Evolutionary conservation across 2,888 invertebrate genomes (phyloP).

Genomic region (Penaeus monodon): DNA sequence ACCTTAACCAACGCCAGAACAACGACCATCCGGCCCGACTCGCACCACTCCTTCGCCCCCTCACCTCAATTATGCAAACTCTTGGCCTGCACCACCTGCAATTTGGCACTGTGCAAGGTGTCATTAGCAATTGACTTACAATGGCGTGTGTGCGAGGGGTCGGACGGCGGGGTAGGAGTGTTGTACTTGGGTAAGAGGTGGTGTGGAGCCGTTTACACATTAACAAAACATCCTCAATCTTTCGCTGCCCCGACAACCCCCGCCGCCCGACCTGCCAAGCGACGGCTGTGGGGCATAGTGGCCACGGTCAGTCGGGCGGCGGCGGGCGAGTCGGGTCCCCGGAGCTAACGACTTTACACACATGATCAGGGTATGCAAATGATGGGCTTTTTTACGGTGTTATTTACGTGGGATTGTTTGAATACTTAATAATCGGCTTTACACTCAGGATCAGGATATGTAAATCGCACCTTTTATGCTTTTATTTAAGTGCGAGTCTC

Average conservation of each 20-base stretch:
- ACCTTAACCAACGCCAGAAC: not conserved
- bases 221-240: conserved; percentile 47
- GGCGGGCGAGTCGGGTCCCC: not conserved
- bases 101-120: conserved; percentile 59
- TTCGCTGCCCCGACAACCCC: not conserved
- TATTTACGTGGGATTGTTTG: conserved; percentile 48
- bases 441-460: conserved; percentile 30
- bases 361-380: conserved; percentile 55
- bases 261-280: not conserved
- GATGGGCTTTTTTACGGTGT: conserved; percentile 21
- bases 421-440: conserved; percentile 43
- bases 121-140: conserved; percentile 62
- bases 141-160: conserved; percentile 54
- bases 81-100: conserved; percentile 52
- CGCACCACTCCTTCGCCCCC: conserved; percentile 25
- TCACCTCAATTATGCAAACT: conserved; percentile 58
- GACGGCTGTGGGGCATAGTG: not conserved
- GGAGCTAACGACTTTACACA: conserved; percentile 19
- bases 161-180: conserved; percentile 29
- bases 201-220: conserved; percentile 51
- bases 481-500: conserved; percentile 27
- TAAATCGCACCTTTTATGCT: conserved; percentile 39
- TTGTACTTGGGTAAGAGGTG: conserved; percentile 46
- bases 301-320: not conserved
- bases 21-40: not conserved